phyloP scores from a whole-genome alignment of 2,113 vertebrate species.

The Indicator indicator region DNA sequence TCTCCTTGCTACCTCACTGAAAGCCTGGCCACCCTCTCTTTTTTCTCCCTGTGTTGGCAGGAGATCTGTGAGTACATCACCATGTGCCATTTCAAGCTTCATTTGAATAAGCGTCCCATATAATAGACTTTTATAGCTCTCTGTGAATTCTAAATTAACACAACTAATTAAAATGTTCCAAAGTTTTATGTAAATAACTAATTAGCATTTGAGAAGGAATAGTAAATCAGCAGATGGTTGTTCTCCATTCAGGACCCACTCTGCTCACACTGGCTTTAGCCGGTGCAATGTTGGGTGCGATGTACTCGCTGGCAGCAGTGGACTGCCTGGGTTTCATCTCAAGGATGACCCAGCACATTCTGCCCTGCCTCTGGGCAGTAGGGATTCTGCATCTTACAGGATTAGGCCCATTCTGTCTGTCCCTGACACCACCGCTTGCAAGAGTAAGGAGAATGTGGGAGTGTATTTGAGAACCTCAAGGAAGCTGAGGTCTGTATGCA shows the following conservation, averaged over 20 bases:
- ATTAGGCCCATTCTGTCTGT: background rate
- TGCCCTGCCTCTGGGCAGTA: background rate
- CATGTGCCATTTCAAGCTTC: conserved; percentile 59
- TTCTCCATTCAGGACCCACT: background rate
- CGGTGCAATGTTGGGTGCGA: background rate
- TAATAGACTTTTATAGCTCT: conserved; percentile 48
- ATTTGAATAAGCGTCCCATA: conserved; percentile 30
- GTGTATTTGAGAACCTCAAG: background rate
- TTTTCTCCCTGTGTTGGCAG: conserved; percentile 4
- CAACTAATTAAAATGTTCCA: conserved; percentile 67
- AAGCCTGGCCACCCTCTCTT: background rate
- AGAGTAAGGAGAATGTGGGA: background rate
- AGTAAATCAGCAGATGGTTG: conserved; percentile 39
- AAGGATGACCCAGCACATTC: background rate
- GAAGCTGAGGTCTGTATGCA: background rate
- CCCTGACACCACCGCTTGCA: background rate
- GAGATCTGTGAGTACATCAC: conserved; percentile 17
- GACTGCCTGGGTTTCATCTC: background rate
- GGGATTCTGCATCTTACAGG: background rate
- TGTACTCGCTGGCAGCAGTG: background rate
- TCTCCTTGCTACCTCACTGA: background rate
- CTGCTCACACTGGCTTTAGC: background rate
- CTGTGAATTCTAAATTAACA: conserved; percentile 57
- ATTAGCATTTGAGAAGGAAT: conserved; percentile 50
- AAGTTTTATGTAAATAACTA: conserved; percentile 62